Evolutionary conservation across 1,140 invertebrate species (phyloP).

Genomic region (Lucilia cuprina): DNA sequence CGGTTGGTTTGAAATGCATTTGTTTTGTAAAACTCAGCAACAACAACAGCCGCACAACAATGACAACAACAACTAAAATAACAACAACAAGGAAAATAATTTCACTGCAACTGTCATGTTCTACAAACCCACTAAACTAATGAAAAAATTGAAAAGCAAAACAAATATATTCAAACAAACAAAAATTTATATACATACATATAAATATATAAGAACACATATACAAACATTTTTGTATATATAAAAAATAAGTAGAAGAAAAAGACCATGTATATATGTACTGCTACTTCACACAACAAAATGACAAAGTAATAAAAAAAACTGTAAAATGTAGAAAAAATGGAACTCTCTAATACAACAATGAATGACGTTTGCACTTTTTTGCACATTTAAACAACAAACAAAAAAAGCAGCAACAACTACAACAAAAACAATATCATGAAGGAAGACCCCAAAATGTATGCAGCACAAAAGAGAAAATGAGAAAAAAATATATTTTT

Average conservation of each 20-base stretch:
- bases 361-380: constrained; percentile 32
- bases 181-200: background rate
- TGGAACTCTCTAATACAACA: constrained; percentile 30
- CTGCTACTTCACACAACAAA: background rate
- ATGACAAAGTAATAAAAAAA: background rate
- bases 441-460: constrained; percentile 27
- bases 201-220: background rate
- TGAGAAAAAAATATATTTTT: background rate
- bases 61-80: background rate
- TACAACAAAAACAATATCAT: background rate
- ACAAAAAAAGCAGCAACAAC: background rate
- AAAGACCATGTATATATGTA: background rate
- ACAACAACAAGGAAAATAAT: constrained; percentile 13
- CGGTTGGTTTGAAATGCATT: constrained; percentile 28
- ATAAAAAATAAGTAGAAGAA: background rate
- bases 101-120: constrained; percentile 34
- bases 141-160: constrained; percentile 28
- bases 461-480: constrained; percentile 1
- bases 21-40: constrained; percentile 23
- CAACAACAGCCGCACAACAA: background rate
- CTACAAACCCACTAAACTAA: constrained; percentile 33
- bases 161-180: background rate
- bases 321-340: background rate
- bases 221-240: background rate
- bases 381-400: background rate